Evolutionary conservation across 1,140 invertebrate species (phyloP), one percentile per base, ranked within the genome.

Genomic region (Ericerus pela): DNA sequence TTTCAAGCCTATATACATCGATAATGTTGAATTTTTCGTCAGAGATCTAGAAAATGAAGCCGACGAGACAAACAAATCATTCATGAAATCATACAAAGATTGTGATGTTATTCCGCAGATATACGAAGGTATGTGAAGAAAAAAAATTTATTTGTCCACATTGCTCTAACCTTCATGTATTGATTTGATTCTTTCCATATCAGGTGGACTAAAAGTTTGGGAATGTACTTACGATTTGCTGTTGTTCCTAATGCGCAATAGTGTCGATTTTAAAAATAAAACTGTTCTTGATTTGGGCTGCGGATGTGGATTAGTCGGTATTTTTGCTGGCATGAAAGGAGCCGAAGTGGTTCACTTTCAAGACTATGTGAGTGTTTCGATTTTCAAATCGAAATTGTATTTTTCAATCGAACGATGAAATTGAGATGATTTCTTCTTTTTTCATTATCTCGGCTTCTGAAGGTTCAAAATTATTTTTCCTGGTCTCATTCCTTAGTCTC

Each of bases 331-430:
- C 51, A 65, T 76, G 12, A 74, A 75, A 63, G 80, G 79, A 53
- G 78, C 84, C 2, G 54, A 47, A 22, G 55, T 30, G 55, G 84
- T 89, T 24, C 77, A 84, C 66, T 92, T 92, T 72, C 89, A 93
- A 72, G 90, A 95, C 75, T 95, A 89, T 76, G 88, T 92, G 75
- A 75, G 80, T 75, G n/a, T n/a, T n/a, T n/a, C n/a, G n/a, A n/a
- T 61, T 43, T 36, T 5, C 38, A 55, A 12, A 10, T 36, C 22
- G 0, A 11, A 38, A 31, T 27, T 24, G 6, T 10, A 18, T n/a
- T 10, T 55, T 20, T 51, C 16, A 47, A 2, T 2, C 3, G 22
- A 26, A 22, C 3, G n/a, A 24, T 41, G n/a, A 54, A 43, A 41
- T 20, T 16, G 31, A 12, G 56, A 30, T 31, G 38, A 30, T 51